Conservation (phyloP, 2,113 vertebrate species). For the Uropsilus gracilis region DNA sequence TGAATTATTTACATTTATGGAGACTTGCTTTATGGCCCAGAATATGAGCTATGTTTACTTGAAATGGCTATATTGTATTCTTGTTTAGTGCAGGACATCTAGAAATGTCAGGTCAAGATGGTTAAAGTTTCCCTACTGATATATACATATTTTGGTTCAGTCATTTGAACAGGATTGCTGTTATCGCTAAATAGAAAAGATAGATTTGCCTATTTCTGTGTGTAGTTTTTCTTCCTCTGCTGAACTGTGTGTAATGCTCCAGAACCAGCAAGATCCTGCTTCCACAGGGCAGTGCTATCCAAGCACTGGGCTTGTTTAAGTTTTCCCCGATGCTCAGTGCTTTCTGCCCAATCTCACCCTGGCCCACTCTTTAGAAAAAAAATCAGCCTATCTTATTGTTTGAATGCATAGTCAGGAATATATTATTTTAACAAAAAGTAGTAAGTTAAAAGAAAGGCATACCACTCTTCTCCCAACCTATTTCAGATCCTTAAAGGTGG, state of each 20-base stretch:
- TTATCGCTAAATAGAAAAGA: neutral
- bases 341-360: fast-evolving
- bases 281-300: neutral
- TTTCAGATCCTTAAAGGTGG: neutral
- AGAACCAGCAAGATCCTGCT: neutral
- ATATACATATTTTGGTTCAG: neutral
- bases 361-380: neutral
- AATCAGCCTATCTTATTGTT: neutral
- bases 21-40: neutral
- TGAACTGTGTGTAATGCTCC: neutral
- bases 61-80: neutral
- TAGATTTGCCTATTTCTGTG: neutral
- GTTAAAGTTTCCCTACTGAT: neutral
- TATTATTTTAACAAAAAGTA: neutral
- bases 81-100: neutral
- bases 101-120: neutral
- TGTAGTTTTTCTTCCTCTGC: neutral
- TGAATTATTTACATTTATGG: slow-evolving; percentile 28
- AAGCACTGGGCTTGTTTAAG: neutral
- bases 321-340: neutral
- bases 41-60: neutral
- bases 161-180: slow-evolving; percentile 21
- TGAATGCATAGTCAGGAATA: neutral
- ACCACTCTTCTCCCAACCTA: neutral
- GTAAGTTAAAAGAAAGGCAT: neutral